Conservation (phyloP, 2,797 vertebrate genomes). For the Silurus aristotelis region DNA sequence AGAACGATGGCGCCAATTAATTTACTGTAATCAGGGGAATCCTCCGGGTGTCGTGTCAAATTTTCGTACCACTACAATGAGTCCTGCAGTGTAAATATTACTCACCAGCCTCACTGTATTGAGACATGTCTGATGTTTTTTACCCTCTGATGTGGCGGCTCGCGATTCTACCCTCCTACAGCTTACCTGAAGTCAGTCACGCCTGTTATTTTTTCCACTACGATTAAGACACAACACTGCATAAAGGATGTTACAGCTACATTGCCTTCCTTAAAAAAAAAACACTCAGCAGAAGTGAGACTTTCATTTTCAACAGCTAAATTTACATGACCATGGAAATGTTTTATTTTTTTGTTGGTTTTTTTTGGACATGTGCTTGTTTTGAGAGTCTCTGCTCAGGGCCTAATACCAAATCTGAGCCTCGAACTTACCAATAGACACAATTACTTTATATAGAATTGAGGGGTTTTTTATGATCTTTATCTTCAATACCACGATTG, state of each 20-base stretch:
- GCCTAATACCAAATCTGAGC: no score
- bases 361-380: no score
- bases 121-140: constrained; percentile 44
- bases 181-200: constrained; percentile 78
- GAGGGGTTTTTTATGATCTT: no score
- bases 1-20: constrained; percentile 36
- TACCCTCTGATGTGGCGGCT: constrained; percentile 75
- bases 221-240: constrained; percentile 15
- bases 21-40: constrained; percentile 60
- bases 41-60: constrained; percentile 48
- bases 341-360: background rate
- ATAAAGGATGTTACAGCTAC: constrained; percentile 28
- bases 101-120: constrained; percentile 47
- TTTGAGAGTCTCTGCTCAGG: background rate
- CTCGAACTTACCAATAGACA: no score
- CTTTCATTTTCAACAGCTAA: constrained; percentile 27
- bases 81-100: constrained; percentile 43
- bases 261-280: constrained; percentile 30
- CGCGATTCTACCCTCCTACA: constrained; percentile 82
- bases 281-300: constrained; percentile 11
- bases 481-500: no score
- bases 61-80: constrained; percentile 57
- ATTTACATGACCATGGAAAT: constrained; percentile 19
- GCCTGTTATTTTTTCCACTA: constrained; percentile 52
- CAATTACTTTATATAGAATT: no score